Evolutionary conservation across 2,888 invertebrate species (phyloP).

Genomic region (Eristalis intricaria): DNA sequence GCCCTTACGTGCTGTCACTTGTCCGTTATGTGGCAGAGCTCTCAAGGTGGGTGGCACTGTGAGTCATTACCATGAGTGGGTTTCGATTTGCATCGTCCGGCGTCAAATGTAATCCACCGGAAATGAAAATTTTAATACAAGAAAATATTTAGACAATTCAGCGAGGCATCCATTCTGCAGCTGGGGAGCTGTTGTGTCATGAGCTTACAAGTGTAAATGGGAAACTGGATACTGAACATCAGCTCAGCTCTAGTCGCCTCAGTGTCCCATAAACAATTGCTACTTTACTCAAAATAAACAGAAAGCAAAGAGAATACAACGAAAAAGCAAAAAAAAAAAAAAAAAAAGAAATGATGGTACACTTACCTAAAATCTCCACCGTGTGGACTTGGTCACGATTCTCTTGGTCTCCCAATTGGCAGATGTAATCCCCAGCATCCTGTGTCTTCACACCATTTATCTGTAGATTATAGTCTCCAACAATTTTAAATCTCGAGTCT

Average conservation of each 20-base stretch:
- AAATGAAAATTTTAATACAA: slow-evolving; percentile 71
- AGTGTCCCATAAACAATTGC: slow-evolving; percentile 54
- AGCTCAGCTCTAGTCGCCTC: background rate
- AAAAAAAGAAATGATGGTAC: background rate
- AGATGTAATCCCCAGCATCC: slow-evolving; percentile 88
- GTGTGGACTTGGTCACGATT: slow-evolving; percentile 88
- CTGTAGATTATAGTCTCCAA: slow-evolving; percentile 87
- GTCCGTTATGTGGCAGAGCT: slow-evolving; percentile 85
- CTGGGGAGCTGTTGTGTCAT: background rate
- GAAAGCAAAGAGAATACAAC: background rate
- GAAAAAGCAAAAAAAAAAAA: too few species aligned
- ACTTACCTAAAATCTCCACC: slow-evolving; percentile 85
- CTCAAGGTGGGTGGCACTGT: slow-evolving; percentile 86
- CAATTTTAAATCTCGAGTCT: slow-evolving; percentile 86
- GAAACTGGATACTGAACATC: background rate
- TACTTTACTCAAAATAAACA: slow-evolving; percentile 9
- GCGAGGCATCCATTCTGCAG: slow-evolving; percentile 9
- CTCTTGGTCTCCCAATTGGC: slow-evolving; percentile 88
- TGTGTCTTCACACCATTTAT: slow-evolving; percentile 87
- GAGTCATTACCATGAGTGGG: background rate
- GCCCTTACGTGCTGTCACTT: slow-evolving; percentile 86
- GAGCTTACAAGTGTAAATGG: background rate
- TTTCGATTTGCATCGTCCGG: slow-evolving; percentile 38
- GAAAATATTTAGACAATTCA: slow-evolving; percentile 66
- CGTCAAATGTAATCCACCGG: slow-evolving; percentile 68